Conservation (phyloP, 2,113 vertebrate genomes). For the Solea senegalensis region DNA sequence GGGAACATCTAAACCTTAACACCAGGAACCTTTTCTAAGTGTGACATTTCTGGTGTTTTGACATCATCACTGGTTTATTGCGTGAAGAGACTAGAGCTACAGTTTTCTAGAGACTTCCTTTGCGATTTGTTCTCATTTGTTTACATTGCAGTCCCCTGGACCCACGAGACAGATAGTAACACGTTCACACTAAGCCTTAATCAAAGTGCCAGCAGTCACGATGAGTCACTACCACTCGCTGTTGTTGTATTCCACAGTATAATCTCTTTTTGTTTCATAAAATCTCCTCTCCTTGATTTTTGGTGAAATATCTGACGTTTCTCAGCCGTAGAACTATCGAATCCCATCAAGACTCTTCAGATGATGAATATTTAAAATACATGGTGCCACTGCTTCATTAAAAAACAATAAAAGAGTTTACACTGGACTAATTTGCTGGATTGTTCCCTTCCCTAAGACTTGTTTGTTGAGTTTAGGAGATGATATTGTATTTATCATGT, state of each 20-base stretch:
- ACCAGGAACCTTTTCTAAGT: not conserved
- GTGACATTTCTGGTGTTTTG: conserved; percentile 12
- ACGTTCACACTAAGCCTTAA: conserved; percentile 32
- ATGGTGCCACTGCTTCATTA: conserved; percentile 22
- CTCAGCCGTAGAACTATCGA: conserved; percentile 30
- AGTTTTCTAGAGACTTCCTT: conserved; percentile 11
- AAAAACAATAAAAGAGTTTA: conserved; percentile 48
- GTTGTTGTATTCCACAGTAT: conserved; percentile 26
- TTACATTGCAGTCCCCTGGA: conserved; percentile 50
- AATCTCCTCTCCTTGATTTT: conserved; percentile 43
- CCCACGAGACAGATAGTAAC: conserved; percentile 44
- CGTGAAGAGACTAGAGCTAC: conserved; percentile 4
- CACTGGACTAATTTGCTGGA: conserved; percentile 49
- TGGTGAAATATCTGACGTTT: conserved; percentile 44
- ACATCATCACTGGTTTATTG: not conserved
- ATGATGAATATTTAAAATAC: conserved; percentile 29
- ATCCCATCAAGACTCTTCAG: conserved; percentile 30
- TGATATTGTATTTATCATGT: conserved; percentile 48
- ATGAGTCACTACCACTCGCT: conserved; percentile 34
- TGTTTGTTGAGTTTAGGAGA: conserved; percentile 68
- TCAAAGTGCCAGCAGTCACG: conserved; percentile 17
- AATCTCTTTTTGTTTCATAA: conserved; percentile 45
- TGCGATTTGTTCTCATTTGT: conserved; percentile 49
- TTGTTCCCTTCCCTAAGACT: conserved; percentile 41
- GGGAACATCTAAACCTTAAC: conserved; percentile 17